Evolutionary conservation across 2,888 invertebrate species (phyloP), one percentile per base, ranked within the genome.

Genomic region (Halictus quadricinctus): DNA sequence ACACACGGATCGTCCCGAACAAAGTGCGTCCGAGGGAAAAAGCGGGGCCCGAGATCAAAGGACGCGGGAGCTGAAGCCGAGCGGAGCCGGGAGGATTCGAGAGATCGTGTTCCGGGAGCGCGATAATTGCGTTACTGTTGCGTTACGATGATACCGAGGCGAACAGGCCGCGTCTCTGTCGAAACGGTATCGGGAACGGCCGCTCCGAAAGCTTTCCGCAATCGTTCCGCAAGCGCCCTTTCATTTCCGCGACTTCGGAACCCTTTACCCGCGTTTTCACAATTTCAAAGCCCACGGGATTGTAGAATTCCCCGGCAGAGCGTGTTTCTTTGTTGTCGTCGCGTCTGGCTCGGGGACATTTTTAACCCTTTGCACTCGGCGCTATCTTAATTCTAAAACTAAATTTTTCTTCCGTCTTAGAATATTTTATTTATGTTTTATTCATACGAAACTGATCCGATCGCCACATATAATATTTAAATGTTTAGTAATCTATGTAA

Each of bases 1-100:
- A 29, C 78, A 76, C 85, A 73, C 85, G 77, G 72, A 70, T 83
- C 75, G 64, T 69, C 76, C 21, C 77, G 80, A 36, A 84, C 85
- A 86, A 84, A 86, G 84, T 72, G 72, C 81, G 76, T 36, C 74
- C 60, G 73, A 60, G 58, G 70, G 43, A 69, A 81, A 80, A 78
- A 72, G 41, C n/a, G 29, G 29, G 7, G 46, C 66, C 29, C 72
- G 18, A 84, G 84, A 85, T 85, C 76, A 74, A 78, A 79, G 58
- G 66, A 72, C 43, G 58, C 58, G 69, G 64, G 8, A 4, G 54
- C 70, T 54, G 54, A 54, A 54, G 21, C 54, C 54, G 54, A 54
- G 21, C 54, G 58, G 58, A 58, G 58, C n/a, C 12, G 50, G 58
- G 72, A 77, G 29, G 21, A 80, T 46, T 41, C 64, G 66, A 70